phyloP scores from a whole-genome alignment of 1,140 invertebrate species.

The Linepithema humile region DNA sequence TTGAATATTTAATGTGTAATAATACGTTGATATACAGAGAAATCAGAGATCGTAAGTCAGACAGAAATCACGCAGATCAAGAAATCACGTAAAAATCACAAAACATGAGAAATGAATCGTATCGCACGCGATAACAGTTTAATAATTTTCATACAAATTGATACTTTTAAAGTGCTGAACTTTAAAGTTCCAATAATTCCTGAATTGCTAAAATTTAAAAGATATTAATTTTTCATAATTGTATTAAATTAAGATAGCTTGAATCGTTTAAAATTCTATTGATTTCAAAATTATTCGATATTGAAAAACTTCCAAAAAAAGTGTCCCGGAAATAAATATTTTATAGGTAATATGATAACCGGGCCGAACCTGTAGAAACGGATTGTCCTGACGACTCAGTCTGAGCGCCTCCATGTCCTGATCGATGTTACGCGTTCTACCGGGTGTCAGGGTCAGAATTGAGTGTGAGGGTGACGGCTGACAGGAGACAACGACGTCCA shows the following conservation, averaged over 20 bases:
- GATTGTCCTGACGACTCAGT: conserved; percentile 92
- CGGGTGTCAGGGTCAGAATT: conserved; percentile 89
- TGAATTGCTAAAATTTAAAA: background rate
- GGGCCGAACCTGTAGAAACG: conserved; percentile 88
- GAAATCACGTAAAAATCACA: too few relatives aligned
- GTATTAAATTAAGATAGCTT: background rate
- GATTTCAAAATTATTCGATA: background rate
- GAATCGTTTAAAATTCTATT: background rate
- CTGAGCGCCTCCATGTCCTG: conserved; percentile 93
- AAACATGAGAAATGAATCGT: too few relatives aligned
- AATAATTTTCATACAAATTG: background rate
- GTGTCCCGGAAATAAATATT: background rate
- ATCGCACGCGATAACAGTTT: too few relatives aligned
- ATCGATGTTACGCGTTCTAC: conserved; percentile 90
- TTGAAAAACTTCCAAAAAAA: background rate
- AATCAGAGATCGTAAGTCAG: too few relatives aligned
- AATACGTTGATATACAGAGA: too few relatives aligned
- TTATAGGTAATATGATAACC: conserved; percentile 4
- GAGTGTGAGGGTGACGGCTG: conserved; percentile 85
- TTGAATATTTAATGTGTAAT: too few relatives aligned
- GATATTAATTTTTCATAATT: background rate
- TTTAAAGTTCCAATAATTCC: background rate
- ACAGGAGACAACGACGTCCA: conserved; percentile 83
- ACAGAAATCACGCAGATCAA: too few relatives aligned
- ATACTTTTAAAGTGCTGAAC: background rate